Evolutionary conservation across 2,113 vertebrate genomes (phyloP).

Genomic region (Saccopteryx leptura): DNA sequence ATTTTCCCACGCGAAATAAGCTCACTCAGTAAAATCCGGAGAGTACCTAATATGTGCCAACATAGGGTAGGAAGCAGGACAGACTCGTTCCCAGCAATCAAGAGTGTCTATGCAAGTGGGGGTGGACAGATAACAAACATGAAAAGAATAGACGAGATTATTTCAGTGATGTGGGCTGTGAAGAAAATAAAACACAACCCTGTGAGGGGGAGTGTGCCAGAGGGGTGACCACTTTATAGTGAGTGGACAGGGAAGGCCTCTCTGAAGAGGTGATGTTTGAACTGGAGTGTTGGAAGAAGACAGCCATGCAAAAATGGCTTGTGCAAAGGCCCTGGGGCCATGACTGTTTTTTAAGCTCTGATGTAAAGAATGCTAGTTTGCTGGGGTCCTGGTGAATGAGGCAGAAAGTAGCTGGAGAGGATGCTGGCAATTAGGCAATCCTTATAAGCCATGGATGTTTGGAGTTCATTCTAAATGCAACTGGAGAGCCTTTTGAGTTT

Average conservation of each 20-base stretch:
- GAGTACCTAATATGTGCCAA: neutral
- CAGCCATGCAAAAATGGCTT: neutral
- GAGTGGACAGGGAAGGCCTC: neutral
- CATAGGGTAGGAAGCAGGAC: neutral
- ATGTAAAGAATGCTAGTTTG: neutral
- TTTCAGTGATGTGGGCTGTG: neutral
- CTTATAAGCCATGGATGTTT: neutral
- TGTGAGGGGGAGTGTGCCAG: neutral
- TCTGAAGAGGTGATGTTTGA: neutral
- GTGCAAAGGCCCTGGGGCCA: slow-evolving; percentile 20
- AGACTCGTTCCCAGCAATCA: neutral
- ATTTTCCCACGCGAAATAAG: neutral
- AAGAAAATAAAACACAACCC: neutral
- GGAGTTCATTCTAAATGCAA: neutral
- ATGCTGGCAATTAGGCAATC: neutral
- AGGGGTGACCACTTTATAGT: neutral
- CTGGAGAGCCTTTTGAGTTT: neutral
- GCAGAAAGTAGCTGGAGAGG: neutral
- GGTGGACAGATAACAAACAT: neutral
- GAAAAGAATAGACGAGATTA: neutral
- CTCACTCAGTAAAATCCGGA: neutral
- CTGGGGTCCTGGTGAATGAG: neutral
- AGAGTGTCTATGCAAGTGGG: neutral
- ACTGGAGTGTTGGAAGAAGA: neutral
- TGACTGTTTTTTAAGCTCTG: neutral